Evolutionary conservation across 2,113 vertebrate species (phyloP), one percentile per base, ranked within the genome.

Genomic region (Lagopus leucura): DNA sequence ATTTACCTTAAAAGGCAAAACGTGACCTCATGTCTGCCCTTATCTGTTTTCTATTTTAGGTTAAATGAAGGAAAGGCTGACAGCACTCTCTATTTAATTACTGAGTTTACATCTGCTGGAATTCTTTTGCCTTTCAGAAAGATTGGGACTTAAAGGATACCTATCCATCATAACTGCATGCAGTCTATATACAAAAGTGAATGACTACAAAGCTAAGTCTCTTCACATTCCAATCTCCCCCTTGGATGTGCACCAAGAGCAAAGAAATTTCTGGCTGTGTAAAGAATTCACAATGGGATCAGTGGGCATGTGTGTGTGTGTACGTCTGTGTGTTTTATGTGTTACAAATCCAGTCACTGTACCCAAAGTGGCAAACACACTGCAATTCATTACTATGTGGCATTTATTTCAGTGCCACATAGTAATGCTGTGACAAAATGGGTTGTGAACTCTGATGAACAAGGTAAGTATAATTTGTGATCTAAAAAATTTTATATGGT

Each of bases 1-100:
- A 82, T 89, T 94, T 80, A 89, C 71, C n/a, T 94, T 88, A 86
- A 91, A 91, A 94, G 82, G 64, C 60, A 93, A 94, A 84, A 94
- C 45, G 43, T 78, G 47, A 83, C 79, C 80, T 86, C 18, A 38
- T 52, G 77, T 69, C 69, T 91, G 50, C 60, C 43, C 47, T 88
- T 91, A 86, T 60, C 86, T 61, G 13, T 50, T 86, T 88, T 67
- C 63, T 88, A 40, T n/a, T 86, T 89, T 81, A 60, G 40, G 48
- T 48, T 92, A 69, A 80, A 71, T 50, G 34, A 91, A 74, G 45
- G 25, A 86, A 89, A 27, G 30, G 6, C 43, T 77, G 54, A 78
- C n/a, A 92, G 79, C 24, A 65, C 22, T 64, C 58, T 88, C 42
- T 2, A 0, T 64, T 84, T 77, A 50, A 42, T 81, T 71, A 84